Conservation (phyloP, 2,797 vertebrate species). For the Neopelma chrysocephalum region DNA sequence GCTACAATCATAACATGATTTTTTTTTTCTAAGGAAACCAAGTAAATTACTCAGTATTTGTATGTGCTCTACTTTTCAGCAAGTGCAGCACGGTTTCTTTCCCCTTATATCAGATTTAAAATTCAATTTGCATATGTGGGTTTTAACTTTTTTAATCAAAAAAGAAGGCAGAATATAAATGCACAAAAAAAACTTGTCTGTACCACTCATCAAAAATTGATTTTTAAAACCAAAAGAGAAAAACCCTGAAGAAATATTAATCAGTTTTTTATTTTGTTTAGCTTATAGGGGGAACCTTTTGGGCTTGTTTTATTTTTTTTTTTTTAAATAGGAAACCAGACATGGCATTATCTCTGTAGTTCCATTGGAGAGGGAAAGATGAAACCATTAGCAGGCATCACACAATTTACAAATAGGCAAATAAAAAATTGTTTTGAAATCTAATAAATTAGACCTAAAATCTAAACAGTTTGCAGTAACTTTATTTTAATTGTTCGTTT, state of each 20-base stretch:
- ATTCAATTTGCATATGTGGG: neutral
- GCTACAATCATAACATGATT: neutral
- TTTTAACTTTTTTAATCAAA: neutral
- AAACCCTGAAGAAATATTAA: neutral
- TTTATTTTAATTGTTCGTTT: neutral
- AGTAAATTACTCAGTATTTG: neutral
- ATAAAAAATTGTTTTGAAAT: neutral
- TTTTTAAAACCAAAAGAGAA: neutral
- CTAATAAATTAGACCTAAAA: neutral
- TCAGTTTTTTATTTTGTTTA: neutral
- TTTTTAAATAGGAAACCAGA: neutral
- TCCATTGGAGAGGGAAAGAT: neutral
- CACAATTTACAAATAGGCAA: neutral
- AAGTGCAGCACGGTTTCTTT: neutral
- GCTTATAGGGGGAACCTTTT: neutral
- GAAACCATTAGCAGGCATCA: neutral
- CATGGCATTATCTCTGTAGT: neutral
- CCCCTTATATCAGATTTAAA: neutral
- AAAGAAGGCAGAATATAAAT: neutral
- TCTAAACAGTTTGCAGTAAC: neutral
- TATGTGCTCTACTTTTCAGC: neutral
- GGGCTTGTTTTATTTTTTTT: rapidly evolving
- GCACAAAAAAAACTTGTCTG: neutral
- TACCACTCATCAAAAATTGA: neutral
- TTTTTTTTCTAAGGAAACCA: neutral